These are phyloP conservation scores for Orbicella faveolata DNA, from an alignment of 64 coral and sea anemone genomes.

Conservation along the genomic window DNA sequence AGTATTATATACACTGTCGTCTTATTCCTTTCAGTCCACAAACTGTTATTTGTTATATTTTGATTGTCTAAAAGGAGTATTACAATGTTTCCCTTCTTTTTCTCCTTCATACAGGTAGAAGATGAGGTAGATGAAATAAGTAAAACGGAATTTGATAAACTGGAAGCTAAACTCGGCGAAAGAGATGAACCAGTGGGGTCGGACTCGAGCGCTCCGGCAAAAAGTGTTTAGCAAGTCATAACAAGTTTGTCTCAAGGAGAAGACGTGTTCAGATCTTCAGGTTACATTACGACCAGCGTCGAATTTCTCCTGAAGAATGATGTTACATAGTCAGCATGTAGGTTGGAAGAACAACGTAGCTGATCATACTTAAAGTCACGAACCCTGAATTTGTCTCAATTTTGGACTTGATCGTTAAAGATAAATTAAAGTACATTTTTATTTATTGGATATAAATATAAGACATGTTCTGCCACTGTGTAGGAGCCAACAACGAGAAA, in stretches of 20 bases:
- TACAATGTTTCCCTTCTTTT: neutral
- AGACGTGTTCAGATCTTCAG: neutral
- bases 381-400: too few relatives aligned
- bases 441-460: too few relatives aligned
- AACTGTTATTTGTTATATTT: neutral
- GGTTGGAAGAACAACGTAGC: too few relatives aligned
- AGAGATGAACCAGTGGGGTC: neutral
- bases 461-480: too few relatives aligned
- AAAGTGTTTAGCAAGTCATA: neutral
- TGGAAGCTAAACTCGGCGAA: slow-evolving; percentile 89
- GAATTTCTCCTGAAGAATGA: neutral
- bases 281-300: neutral
- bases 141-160: slow-evolving; percentile 89
- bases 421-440: too few relatives aligned
- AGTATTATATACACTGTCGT: too few relatives aligned
- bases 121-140: slow-evolving; percentile 81
- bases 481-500: too few relatives aligned
- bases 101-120: slow-evolving; percentile 70
- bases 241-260: neutral
- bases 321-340: too few relatives aligned
- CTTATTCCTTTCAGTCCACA: neutral
- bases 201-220: neutral
- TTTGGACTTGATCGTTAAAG: too few relatives aligned
- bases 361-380: too few relatives aligned
- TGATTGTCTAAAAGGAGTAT: neutral